Conservation (phyloP, 2,113 vertebrate species). For the Ahaetulla prasina region DNA sequence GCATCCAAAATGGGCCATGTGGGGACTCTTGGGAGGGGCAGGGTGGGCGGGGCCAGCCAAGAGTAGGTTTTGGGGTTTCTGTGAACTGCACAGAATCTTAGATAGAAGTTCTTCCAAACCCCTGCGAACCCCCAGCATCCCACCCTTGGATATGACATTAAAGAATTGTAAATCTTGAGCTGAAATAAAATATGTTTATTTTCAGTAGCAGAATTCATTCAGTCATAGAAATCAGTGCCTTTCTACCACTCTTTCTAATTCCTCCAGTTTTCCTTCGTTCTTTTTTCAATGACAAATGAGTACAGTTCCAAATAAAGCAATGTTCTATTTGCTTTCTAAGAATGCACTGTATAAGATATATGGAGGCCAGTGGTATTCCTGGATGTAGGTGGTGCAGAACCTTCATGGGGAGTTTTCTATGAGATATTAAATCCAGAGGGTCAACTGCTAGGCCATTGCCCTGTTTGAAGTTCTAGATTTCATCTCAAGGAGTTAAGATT, state of each 20-base stretch:
- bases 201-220: not conserved
- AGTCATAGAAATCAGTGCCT: not conserved
- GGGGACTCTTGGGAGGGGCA: too few species aligned
- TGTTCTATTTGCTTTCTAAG: not conserved
- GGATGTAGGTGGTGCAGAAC: not conserved
- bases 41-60: too few species aligned
- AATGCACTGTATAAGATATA: not conserved
- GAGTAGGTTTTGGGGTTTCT: too few species aligned
- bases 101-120: too few species aligned
- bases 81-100: too few species aligned
- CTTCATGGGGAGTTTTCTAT: not conserved
- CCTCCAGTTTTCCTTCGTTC: not conserved
- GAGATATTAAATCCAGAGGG: not conserved
- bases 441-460: not conserved
- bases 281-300: not conserved
- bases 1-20: too few species aligned
- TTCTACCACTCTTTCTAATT: not conserved
- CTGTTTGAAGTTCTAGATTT: not conserved
- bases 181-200: not conserved
- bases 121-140: too few species aligned
- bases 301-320: not conserved
- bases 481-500: not conserved
- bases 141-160: too few species aligned
- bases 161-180: not conserved
- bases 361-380: not conserved